A percentile compares a stretch with the other conserved stretches of the same genome.
Conservation (phyloP, 2,888 invertebrate genomes). For the Torymus auratus region DNA sequence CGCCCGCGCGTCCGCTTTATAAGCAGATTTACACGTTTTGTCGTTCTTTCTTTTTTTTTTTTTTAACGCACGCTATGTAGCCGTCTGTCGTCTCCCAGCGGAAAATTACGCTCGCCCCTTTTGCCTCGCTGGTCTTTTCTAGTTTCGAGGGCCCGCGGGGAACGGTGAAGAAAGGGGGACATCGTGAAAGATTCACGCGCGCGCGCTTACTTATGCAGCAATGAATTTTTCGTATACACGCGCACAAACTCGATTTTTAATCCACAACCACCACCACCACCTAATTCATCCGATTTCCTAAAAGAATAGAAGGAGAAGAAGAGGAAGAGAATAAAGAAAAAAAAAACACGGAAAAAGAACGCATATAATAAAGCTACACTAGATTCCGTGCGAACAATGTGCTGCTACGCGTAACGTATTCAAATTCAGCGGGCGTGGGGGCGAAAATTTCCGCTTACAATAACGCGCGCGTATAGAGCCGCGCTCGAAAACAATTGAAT, state of each 20-base stretch:
- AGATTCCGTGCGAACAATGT: too few relatives aligned
- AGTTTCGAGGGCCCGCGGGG: neutral
- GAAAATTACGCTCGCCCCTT: neutral
- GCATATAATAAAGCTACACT: too few relatives aligned
- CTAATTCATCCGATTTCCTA: too few relatives aligned
- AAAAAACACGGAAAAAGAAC: too few relatives aligned
- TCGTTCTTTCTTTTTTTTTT: neutral
- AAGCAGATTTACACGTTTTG: conserved; percentile 37
- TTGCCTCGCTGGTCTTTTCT: neutral
- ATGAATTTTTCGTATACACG: conserved; percentile 2
- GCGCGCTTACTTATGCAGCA: neutral
- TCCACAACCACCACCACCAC: too few relatives aligned
- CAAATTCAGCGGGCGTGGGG: neutral
- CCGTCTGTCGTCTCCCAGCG: neutral
- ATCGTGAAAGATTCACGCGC: neutral
- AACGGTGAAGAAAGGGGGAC: neutral
- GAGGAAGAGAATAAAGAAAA: too few relatives aligned
- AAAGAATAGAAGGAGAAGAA: too few relatives aligned
- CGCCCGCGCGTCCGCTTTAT: conserved; percentile 28
- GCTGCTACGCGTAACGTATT: neutral
- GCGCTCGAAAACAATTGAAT: conserved; percentile 50
- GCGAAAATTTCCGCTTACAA: conserved; percentile 1
- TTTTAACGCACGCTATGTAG: neutral
- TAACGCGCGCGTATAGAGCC: neutral
- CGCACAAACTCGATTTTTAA: too few relatives aligned